Percentiles rank a stretch among this genome's conserved stretches.
phyloP scores from a whole-genome alignment of 2,888 invertebrate genomes.

The Mythimna vitellina region DNA sequence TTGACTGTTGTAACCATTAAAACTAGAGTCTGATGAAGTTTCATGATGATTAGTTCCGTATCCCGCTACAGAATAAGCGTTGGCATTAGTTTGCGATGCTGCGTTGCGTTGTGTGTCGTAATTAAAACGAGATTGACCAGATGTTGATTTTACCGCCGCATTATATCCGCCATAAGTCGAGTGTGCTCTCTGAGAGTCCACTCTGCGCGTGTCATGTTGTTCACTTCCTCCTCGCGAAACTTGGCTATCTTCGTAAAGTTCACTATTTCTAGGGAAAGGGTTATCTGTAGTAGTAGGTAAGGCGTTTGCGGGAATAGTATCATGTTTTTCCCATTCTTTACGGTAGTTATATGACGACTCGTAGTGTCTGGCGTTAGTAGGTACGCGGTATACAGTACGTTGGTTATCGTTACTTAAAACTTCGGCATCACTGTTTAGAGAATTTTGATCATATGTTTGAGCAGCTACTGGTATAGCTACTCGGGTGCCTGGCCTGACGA shows the following conservation, averaged over 20 bases:
- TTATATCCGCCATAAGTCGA: conserved; percentile 71
- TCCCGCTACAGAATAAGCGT: conserved; percentile 59
- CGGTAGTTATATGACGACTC: conserved; percentile 84
- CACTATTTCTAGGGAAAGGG: conserved; percentile 76
- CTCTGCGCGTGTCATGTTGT: conserved; percentile 66
- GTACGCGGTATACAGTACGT: conserved; percentile 64
- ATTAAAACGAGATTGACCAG: conserved; percentile 72
- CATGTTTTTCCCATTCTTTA: conserved; percentile 87
- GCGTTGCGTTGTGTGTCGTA: conserved; percentile 69
- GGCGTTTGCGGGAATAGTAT: conserved; percentile 72
- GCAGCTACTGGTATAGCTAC: conserved; percentile 79
- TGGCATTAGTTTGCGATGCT: conserved; percentile 61
- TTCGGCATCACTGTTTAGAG: conserved; percentile 78
- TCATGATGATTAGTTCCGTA: conserved; percentile 59
- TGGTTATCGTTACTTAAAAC: conserved; percentile 67
- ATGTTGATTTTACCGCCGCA: conserved; percentile 71
- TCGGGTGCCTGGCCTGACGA: conserved; percentile 80
- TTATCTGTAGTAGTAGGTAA: conserved; percentile 71
- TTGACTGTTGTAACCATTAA: conserved; percentile 62
- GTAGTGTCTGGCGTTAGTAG: conserved; percentile 77
- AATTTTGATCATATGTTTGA: conserved; percentile 75
- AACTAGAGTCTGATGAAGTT: conserved; percentile 62
- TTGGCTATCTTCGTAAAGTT: conserved; percentile 78
- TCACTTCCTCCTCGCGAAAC: conserved; percentile 56
- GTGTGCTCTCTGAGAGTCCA: conserved; percentile 68